Percentiles rank a stretch among this genome's conserved stretches.
These are phyloP conservation scores for Rhingia campestris DNA, from an alignment of 2,888 invertebrate genomes.

Conservation along the genomic window DNA sequence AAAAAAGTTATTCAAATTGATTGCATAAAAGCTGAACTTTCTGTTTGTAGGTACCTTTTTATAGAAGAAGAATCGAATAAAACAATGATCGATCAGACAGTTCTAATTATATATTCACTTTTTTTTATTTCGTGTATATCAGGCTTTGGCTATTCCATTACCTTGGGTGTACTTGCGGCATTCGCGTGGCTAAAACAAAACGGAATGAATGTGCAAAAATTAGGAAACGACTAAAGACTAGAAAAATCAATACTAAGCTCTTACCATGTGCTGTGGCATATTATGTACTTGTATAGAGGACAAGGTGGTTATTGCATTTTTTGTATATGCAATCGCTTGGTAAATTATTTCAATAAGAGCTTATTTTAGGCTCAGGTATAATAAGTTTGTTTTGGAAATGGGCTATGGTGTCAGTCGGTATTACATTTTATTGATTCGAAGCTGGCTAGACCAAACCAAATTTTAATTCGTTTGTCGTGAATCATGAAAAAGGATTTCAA, in stretches of 20 bases:
- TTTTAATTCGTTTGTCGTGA: too few species aligned
- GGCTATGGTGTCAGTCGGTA: not conserved
- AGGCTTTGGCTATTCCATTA: not conserved
- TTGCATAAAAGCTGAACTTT: constrained; percentile 57
- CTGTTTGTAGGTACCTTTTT: constrained; percentile 1
- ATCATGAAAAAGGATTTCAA: too few species aligned
- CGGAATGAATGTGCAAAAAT: not conserved
- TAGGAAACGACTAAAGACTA: constrained; percentile 5
- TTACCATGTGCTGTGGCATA: constrained; percentile 1
- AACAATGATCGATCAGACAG: constrained; percentile 50
- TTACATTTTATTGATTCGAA: not conserved
- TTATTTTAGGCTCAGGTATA: not conserved
- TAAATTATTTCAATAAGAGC: constrained; percentile 30
- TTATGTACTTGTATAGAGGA: constrained; percentile 1
- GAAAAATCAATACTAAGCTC: constrained; percentile 50
- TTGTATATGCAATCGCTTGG: constrained; percentile 34
- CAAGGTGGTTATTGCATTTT: constrained; percentile 48
- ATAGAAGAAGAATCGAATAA: constrained; percentile 19
- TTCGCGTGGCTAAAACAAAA: constrained; percentile 5
- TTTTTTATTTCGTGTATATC: not conserved
- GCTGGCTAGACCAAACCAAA: too few species aligned
- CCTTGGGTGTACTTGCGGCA: constrained; percentile 33
- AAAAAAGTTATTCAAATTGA: constrained; percentile 47
- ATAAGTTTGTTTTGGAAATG: not conserved
- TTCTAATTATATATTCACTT: constrained; percentile 5